Evolutionary conservation across 2,113 vertebrate genomes (phyloP).

Genomic region (Tupaia tana): DNA sequence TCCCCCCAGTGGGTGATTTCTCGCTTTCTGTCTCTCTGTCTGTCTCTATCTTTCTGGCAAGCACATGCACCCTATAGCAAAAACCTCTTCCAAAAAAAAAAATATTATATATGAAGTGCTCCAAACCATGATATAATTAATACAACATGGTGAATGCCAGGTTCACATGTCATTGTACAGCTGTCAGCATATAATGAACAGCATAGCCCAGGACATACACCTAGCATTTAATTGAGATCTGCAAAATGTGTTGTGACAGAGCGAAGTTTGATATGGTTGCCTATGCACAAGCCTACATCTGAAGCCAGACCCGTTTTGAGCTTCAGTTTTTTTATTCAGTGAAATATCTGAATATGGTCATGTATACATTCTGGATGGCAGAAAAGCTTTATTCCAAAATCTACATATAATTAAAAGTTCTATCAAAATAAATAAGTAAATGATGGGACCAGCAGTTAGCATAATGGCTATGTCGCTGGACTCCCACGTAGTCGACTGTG

Average conservation of each 20-base stretch:
- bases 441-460: too few species aligned
- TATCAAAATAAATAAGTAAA: too few species aligned
- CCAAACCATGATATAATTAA: background rate
- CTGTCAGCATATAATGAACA: background rate
- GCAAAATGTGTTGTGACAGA: background rate
- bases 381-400: conserved; percentile 27
- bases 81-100: too few species aligned
- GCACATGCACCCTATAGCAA: too few species aligned
- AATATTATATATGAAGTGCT: background rate
- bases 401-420: background rate
- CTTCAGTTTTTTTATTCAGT: background rate
- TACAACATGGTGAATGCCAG: background rate
- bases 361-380: conserved; percentile 24
- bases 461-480: too few species aligned
- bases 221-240: background rate
- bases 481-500: too few species aligned
- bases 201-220: background rate
- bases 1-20: too few species aligned
- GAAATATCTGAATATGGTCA: conserved; percentile 22
- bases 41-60: too few species aligned
- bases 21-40: too few species aligned
- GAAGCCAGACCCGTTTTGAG: conserved; percentile 3
- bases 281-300: background rate
- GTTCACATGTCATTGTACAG: background rate
- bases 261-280: background rate